Percentiles rank a stretch among this genome's conserved stretches.
phyloP scores from a whole-genome alignment of 2,888 invertebrate species.

The Eretmocerus hayati region DNA sequence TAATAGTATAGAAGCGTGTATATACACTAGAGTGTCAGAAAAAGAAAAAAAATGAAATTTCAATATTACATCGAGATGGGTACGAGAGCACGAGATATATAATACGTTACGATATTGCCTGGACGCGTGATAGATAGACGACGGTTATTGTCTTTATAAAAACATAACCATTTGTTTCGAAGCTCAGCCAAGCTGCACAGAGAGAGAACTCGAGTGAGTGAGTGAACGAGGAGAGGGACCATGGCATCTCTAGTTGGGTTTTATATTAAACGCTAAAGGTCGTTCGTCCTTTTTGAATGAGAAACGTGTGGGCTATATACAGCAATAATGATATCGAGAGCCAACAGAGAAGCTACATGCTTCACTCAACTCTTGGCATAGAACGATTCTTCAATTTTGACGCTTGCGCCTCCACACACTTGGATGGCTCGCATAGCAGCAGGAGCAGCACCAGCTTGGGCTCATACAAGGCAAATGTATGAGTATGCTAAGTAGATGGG shows the following conservation, averaged over 20 bases:
- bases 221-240: too few relatives aligned
- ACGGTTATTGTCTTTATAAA: slow-evolving; percentile 45
- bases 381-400: slow-evolving; percentile 22
- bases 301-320: not conserved
- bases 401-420: slow-evolving; percentile 8
- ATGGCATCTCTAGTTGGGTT: too few relatives aligned
- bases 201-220: too few relatives aligned
- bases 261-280: slow-evolving; percentile 30
- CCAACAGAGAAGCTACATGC: slow-evolving; percentile 7
- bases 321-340: not conserved
- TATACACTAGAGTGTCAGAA: not conserved
- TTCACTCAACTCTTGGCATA: slow-evolving; percentile 10
- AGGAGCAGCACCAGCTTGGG: too few relatives aligned
- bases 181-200: too few relatives aligned
- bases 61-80: slow-evolving; percentile 44
- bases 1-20: too few relatives aligned
- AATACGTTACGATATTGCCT: slow-evolving; percentile 36
- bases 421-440: too few relatives aligned
- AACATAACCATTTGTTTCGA: slow-evolving; percentile 44
- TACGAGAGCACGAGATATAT: too few relatives aligned
- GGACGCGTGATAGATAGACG: slow-evolving; percentile 45
- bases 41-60: slow-evolving; percentile 41
- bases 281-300: slow-evolving; percentile 1
- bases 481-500: too few relatives aligned
- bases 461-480: too few relatives aligned